phyloP scores from a whole-genome alignment of 2,888 invertebrate species.

The Caenorhabditis plicata region DNA sequence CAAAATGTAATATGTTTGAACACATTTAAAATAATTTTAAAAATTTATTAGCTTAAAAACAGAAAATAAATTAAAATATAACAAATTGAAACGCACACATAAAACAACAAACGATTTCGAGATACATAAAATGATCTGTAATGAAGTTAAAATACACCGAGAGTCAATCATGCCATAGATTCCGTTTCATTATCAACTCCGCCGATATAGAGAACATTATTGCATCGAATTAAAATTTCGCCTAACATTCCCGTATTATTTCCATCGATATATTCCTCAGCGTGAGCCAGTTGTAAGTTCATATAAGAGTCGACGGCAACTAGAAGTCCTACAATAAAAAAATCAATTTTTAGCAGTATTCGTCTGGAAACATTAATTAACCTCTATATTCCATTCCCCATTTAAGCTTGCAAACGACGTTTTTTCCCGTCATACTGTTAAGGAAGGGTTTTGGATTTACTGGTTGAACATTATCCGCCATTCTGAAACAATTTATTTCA shows the following conservation, averaged over 20 bases:
- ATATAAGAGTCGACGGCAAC: conserved; percentile 98
- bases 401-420: conserved; percentile 93
- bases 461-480: conserved; percentile 70
- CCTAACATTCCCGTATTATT: conserved; percentile 88
- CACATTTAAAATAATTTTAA: too few species aligned
- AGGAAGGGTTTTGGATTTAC: conserved; percentile 98
- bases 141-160: not conserved
- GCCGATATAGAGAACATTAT: conserved; percentile 62
- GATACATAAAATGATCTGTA: too few species aligned
- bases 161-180: too few species aligned
- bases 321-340: conserved; percentile 75
- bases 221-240: conserved; percentile 81
- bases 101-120: too few species aligned
- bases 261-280: conserved; percentile 94
- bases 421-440: conserved; percentile 94
- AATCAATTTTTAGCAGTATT: too few species aligned
- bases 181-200: conserved; percentile 46
- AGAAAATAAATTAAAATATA: too few species aligned
- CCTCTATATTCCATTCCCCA: conserved; percentile 98
- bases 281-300: conserved; percentile 93
- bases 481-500: conserved; percentile 8
- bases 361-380: conserved; percentile 7
- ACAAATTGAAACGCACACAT: too few species aligned
- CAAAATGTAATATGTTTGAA: too few species aligned
- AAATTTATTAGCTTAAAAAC: too few species aligned